phyloP scores from a whole-genome alignment of 2,888 invertebrate genomes.

The Tricholauxania praeusta region DNA sequence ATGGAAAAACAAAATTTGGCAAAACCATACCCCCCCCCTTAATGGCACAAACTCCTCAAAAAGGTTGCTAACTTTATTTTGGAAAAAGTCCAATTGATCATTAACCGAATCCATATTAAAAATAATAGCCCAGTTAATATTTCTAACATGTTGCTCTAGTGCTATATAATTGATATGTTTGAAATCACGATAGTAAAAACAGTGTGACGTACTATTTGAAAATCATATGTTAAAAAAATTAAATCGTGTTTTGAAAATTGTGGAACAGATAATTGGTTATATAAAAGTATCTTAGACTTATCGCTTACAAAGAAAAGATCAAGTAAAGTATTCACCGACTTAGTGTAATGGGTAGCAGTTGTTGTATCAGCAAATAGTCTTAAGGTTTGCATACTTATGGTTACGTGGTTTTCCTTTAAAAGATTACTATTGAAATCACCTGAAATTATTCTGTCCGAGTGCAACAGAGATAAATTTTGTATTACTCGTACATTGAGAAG shows the following conservation, averaged over 20 bases:
- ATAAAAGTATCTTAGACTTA: conserved; percentile 5
- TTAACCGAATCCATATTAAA: no score
- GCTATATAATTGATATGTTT: background rate
- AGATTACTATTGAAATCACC: background rate
- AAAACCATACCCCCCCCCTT: no score
- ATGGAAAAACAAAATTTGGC: no score
- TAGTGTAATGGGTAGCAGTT: conserved; percentile 3
- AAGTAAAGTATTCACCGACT: background rate
- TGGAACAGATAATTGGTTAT: background rate
- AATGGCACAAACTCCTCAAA: no score
- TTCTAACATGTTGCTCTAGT: no score
- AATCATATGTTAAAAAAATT: conserved; percentile 8
- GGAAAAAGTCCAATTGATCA: no score
- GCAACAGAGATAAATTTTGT: background rate
- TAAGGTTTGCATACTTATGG: background rate
- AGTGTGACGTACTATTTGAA: background rate
- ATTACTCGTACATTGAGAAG: background rate
- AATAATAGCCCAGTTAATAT: no score
- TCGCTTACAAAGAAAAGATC: conserved; percentile 22
- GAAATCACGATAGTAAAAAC: background rate
- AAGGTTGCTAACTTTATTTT: no score
- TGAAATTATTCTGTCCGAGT: background rate
- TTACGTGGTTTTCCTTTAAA: background rate
- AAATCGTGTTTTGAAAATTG: conserved; percentile 10
- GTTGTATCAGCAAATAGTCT: background rate